Evolutionary conservation across 2,797 vertebrate genomes (phyloP).

Genomic region (Semaprochilodus insignis): DNA sequence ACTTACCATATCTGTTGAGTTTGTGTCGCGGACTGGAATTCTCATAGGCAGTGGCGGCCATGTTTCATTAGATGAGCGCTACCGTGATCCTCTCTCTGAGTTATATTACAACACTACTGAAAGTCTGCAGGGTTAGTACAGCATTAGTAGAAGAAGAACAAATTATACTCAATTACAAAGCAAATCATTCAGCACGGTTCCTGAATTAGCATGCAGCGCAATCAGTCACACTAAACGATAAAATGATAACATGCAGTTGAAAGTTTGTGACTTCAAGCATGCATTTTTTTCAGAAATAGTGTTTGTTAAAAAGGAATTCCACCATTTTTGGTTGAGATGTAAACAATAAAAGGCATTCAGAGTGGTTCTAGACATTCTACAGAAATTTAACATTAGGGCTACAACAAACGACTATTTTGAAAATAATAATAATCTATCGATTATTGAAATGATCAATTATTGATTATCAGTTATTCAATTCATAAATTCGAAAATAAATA

Average conservation of each 20-base stretch:
- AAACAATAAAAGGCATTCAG: background rate
- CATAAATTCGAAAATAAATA: too few species aligned
- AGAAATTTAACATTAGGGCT: too few species aligned
- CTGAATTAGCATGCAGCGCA: conserved; percentile 62
- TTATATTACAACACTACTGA: conserved; percentile 92
- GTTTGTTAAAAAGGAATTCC: background rate
- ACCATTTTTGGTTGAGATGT: background rate
- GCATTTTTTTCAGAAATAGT: background rate
- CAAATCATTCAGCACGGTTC: conserved; percentile 59
- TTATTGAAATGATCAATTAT: too few species aligned
- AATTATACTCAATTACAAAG: conserved; percentile 83
- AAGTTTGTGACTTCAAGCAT: background rate
- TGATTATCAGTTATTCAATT: too few species aligned
- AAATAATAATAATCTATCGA: too few species aligned
- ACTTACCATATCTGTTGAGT: conserved; percentile 90
- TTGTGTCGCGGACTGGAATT: conserved; percentile 73
- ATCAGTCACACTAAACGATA: background rate
- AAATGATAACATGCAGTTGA: background rate
- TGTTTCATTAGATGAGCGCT: conserved; percentile 89
- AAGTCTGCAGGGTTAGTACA: conserved; percentile 88
- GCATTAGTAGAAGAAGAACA: conserved; percentile 77
- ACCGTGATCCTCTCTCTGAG: conserved; percentile 83
- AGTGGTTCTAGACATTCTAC: too few species aligned
- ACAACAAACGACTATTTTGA: too few species aligned
- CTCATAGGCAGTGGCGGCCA: conserved; percentile 84